Percentiles rank a stretch among this genome's conserved stretches.
Conservation (phyloP, 1,140 invertebrate species). For the Palaemon carinicauda region DNA sequence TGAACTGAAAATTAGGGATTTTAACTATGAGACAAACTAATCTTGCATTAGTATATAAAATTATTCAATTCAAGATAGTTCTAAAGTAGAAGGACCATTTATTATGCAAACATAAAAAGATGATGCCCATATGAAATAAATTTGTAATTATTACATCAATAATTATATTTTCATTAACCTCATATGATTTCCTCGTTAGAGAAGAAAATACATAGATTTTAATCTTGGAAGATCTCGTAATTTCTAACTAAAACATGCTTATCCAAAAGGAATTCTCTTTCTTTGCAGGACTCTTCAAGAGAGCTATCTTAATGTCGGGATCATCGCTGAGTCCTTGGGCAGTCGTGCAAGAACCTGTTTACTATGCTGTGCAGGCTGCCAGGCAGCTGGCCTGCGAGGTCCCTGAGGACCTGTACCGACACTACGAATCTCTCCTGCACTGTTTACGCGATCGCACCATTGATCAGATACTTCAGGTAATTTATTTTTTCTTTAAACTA, state of each 20-base stretch:
- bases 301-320: slow-evolving; percentile 41
- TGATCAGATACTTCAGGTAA: slow-evolving; percentile 64
- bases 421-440: slow-evolving; percentile 56
- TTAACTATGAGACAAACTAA: no score
- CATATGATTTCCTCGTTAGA: no score
- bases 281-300: slow-evolving; percentile 61
- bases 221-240: not conserved
- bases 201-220: no score
- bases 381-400: slow-evolving; percentile 64
- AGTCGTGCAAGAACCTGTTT: slow-evolving; percentile 62
- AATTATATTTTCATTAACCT: no score
- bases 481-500: no score
- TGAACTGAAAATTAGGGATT: no score
- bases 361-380: slow-evolving; percentile 65
- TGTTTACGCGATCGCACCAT: slow-evolving; percentile 62
- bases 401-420: slow-evolving; percentile 36
- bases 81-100: no score
- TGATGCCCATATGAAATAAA: no score
- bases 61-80: no score
- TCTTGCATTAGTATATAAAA: no score
- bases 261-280: slow-evolving; percentile 63
- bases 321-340: slow-evolving; percentile 43
- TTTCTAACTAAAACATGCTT: slow-evolving; percentile 59
- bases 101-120: no score
- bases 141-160: no score